Evolutionary conservation across 92 coral and sea anemone genomes (phyloP).

Genomic region (Palythoa grandis): DNA sequence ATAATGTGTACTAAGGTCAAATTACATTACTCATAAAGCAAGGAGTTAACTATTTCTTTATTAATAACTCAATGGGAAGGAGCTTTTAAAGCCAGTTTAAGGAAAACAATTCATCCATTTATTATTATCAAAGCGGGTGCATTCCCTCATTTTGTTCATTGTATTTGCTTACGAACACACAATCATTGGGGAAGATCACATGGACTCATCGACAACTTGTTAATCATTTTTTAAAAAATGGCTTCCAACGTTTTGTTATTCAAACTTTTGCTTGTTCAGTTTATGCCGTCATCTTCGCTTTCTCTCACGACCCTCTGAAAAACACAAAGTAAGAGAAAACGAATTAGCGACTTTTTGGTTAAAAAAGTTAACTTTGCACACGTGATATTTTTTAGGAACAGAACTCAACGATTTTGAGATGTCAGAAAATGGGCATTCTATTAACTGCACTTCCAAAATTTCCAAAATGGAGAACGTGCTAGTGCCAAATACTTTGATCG

Average conservation of each 20-base stretch:
- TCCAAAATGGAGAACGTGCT: too few species aligned
- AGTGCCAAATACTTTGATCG: too few species aligned
- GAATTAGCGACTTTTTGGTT: slow-evolving; percentile 15
- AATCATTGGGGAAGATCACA: slow-evolving; percentile 7
- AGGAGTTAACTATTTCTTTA: too few species aligned
- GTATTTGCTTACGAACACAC: not conserved
- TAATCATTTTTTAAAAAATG: not conserved
- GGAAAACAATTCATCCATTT: too few species aligned
- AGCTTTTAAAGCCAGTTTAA: too few species aligned
- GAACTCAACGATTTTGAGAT: not conserved
- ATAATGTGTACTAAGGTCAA: too few species aligned
- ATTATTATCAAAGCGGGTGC: not conserved
- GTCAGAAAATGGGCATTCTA: too few species aligned
- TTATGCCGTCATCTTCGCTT: not conserved
- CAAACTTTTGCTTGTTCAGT: slow-evolving; percentile 3
- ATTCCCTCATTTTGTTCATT: not conserved
- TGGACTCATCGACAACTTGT: not conserved
- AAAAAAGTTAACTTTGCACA: not conserved
- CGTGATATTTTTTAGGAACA: not conserved
- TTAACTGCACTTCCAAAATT: not conserved
- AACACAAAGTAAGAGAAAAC: slow-evolving; percentile 19
- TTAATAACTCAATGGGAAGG: not conserved
- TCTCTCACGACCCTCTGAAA: slow-evolving; percentile 26
- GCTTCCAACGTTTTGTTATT: not conserved
- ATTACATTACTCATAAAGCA: too few species aligned